These are phyloP conservation scores for Polia nebulosa DNA, from an alignment of 2,888 invertebrate species.

Conservation along the genomic window DNA sequence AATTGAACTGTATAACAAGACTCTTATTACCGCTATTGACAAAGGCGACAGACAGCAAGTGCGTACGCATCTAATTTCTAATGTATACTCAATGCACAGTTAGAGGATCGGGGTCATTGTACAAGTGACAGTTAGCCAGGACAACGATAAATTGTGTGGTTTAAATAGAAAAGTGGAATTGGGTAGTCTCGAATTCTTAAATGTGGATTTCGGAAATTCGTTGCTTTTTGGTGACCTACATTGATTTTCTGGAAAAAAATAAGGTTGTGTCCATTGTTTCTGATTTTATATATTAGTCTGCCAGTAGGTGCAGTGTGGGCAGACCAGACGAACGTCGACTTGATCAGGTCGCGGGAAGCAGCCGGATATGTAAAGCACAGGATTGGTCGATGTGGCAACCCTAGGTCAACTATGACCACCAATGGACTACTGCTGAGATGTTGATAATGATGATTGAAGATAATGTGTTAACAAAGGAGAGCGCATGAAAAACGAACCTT, in stretches of 20 bases:
- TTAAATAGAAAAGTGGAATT: too few species aligned
- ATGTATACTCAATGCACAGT: slow-evolving; percentile 45
- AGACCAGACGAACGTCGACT: too few species aligned
- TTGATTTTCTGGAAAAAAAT: background rate
- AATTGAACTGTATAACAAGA: slow-evolving; percentile 11
- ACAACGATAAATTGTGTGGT: background rate
- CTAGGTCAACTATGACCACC: too few species aligned
- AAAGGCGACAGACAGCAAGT: slow-evolving; percentile 14
- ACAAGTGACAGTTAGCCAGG: slow-evolving; percentile 35
- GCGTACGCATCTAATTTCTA: slow-evolving; percentile 44
- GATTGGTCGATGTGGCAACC: too few species aligned
- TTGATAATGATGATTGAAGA: too few species aligned
- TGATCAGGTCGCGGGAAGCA: too few species aligned
- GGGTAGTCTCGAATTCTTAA: background rate
- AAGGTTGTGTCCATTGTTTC: too few species aligned
- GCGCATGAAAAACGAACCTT: too few species aligned
- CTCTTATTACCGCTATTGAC: slow-evolving; percentile 21
- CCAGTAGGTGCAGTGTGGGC: background rate
- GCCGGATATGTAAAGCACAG: too few species aligned
- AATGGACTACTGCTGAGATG: too few species aligned
- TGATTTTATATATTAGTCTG: background rate
- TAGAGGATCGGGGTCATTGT: slow-evolving; percentile 54
- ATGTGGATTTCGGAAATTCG: background rate
- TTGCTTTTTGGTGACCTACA: background rate
- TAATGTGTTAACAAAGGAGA: too few species aligned